A percentile compares a stretch with the other conserved stretches of the same genome.
These are phyloP conservation scores for Lithosia quadra DNA, from an alignment of 2,888 invertebrate species.

Conservation along the genomic window DNA sequence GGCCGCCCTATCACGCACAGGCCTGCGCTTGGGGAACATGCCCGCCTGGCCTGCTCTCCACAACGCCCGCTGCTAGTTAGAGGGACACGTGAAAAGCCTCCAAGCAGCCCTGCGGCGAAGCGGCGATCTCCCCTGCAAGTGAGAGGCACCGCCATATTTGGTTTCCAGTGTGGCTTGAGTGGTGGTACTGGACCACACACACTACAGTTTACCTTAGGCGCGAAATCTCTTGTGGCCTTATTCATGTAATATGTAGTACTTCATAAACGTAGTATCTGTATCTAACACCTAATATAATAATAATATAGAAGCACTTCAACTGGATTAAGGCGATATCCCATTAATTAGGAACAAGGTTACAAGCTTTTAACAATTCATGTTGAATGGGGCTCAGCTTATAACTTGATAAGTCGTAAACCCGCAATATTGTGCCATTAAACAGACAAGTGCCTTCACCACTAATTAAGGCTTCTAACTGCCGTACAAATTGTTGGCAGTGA, in stretches of 20 bases:
- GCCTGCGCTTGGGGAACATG: too few relatives aligned
- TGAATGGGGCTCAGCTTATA: conserved; percentile 29
- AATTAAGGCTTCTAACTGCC: conserved; percentile 39
- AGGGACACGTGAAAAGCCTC: too few relatives aligned
- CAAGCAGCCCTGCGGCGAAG: too few relatives aligned
- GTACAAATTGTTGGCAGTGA: conserved; percentile 11
- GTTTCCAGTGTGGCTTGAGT: too few relatives aligned
- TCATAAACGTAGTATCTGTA: neutral
- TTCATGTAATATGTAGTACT: neutral
- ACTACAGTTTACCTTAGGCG: too few relatives aligned
- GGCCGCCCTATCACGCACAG: too few relatives aligned
- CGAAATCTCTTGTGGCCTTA: neutral
- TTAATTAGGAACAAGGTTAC: conserved; percentile 3
- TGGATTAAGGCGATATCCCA: neutral
- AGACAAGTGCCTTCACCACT: conserved; percentile 30
- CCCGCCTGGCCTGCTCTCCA: too few relatives aligned
- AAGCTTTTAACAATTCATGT: conserved; percentile 33
- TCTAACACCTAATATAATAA: neutral
- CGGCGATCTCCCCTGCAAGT: too few relatives aligned
- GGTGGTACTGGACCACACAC: too few relatives aligned
- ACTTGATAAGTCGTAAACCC: conserved; percentile 41
- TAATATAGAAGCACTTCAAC: neutral
- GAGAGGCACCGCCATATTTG: too few relatives aligned
- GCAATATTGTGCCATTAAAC: conserved; percentile 33
- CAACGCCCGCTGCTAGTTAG: too few relatives aligned